Conservation (phyloP, 1,140 invertebrate species). For the Calycopis cecrops region DNA sequence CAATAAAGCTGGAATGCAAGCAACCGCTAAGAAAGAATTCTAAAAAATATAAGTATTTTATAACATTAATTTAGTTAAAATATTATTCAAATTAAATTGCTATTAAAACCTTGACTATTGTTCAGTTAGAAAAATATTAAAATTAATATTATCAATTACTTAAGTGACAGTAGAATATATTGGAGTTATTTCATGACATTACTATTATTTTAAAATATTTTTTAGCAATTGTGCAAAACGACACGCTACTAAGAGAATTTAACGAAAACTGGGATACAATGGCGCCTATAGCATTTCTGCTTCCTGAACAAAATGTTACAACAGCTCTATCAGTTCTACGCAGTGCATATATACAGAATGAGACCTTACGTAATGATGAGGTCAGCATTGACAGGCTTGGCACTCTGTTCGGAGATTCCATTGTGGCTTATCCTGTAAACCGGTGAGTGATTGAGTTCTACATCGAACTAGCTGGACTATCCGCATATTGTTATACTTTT, state of each 20-base stretch:
- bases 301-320: slow-evolving; percentile 31
- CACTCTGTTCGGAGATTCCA: slow-evolving; percentile 44
- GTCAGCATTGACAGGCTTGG: slow-evolving; percentile 37
- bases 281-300: slow-evolving; percentile 26
- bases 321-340: slow-evolving; percentile 23
- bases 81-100: no score
- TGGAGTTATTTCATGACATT: background rate
- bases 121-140: no score
- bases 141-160: no score
- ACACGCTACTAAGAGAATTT: slow-evolving; percentile 29
- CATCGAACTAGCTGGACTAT: no score
- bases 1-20: no score
- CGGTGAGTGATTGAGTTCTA: slow-evolving; percentile 28
- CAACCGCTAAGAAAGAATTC: no score
- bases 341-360: slow-evolving; percentile 35
- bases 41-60: no score
- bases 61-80: no score
- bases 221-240: slow-evolving; percentile 45
- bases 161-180: no score
- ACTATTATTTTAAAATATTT: no score
- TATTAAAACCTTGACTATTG: no score
- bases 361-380: slow-evolving; percentile 34
- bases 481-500: no score
- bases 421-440: slow-evolving; percentile 44
- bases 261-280: background rate